Evolutionary conservation across 2,113 vertebrate species (phyloP), one percentile per base, ranked within the genome.

Genomic region (Coptodon rendalli): DNA sequence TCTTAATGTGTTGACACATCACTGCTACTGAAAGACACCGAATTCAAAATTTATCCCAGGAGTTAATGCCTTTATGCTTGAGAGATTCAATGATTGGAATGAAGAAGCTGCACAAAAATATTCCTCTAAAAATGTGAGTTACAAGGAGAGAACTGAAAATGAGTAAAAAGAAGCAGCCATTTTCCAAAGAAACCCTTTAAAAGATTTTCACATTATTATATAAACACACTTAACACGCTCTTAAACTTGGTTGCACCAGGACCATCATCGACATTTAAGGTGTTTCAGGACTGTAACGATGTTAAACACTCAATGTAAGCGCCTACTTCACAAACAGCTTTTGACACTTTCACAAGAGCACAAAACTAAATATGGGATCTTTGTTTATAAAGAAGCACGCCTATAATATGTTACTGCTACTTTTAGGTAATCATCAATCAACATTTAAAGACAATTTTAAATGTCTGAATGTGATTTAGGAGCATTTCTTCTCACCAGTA

Each of bases 401-500:
- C 45, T 52, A 19, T 52, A n/a, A 19, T 34, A 19, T 78, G 17
- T 50, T 52, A 52, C 17, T 78, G 73, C 27, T 78, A 52, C 45
- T 78, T 78, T 50, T n/a, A 50, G 4, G 16, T 78, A 78, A 50
- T 78, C 43, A 48, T 29, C 63, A 68, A 68, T 13, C 63, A 68
- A 38, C 63, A 68, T 38, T 68, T 68, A 68, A 68, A 68, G 34
- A 38, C 19, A 8, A 68, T 27, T 81, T 56, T 61, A 24, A 63
- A 63, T 9, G 34, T 38, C 7, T 53, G 6, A 19, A 24, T 19
- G 11, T 48, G n/a, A 40, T 68, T 31, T 11, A 22, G 4, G 27
- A 16, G 22, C 6, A 63, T 24, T 71, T 63, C 27, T 6, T 78
- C 92, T 97, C 96, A 99, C 99, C 99, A 99, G 86, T 99, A 99